Evolutionary conservation across 1,140 invertebrate species (phyloP), one percentile per base, ranked within the genome.

Genomic region (Drosophila orena): DNA sequence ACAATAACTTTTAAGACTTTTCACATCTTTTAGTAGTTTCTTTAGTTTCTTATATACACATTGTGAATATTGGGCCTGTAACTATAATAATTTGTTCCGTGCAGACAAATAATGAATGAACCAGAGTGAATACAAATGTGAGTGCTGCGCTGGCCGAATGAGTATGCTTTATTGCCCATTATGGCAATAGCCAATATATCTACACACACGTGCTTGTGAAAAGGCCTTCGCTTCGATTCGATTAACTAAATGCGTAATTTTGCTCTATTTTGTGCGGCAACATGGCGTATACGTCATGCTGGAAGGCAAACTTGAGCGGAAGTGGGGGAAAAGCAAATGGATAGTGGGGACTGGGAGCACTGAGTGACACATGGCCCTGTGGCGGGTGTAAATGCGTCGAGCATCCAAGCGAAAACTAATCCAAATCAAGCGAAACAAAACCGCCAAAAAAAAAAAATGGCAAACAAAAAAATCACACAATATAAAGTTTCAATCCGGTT

Each of bases 181-280:
- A 69, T 69, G 42, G 50, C 50, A 56, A 69, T 47, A 37, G 43
- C 15, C 24, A 38, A 56, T 40, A 47, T 30, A 70, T 47, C 40
- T 17, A 12, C 17, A 20, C 46, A 53, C 22, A 34, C 17, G 34
- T 52, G 30, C 46, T 53, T 44, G 65, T 68, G 30, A 68, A 65
- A 68, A 68, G 17, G 64, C 60, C 60, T 65, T 14, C 46, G 34
- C 8, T 62, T 53, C 46, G 37, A 68, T 60, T 84, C 80, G 81
- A 79, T 84, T 84, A 84, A 77, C 64, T 80, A 73, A 84, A 84
- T 84, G 80, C 57, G 60, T 84, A 75, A 70, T 70, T 70, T 70
- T 70, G 65, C 43, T 70, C 68, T 49, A 70, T 70, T 70, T 70
- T 70, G 52, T 38, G 30, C 42, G 57, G 46, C 80, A 59, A 71